Conservation (phyloP, 2,888 invertebrate genomes). For the Epirrita christyi region DNA sequence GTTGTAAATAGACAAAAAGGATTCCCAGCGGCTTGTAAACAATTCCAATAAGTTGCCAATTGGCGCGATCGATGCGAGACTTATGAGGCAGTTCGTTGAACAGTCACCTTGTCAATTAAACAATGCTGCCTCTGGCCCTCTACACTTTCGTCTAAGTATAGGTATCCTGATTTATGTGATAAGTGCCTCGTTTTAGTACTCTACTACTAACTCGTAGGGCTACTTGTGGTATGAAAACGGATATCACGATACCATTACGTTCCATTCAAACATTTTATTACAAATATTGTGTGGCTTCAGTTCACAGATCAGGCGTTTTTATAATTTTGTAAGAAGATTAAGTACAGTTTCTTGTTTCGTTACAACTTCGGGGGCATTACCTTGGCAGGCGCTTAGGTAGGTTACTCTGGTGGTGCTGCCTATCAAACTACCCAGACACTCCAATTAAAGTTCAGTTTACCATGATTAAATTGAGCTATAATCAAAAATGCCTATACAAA, state of each 20-base stretch:
- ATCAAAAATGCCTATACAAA: too few relatives aligned
- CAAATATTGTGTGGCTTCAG: neutral
- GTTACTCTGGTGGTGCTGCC: too few relatives aligned
- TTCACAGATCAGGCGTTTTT: too few relatives aligned
- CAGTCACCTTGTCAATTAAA: neutral
- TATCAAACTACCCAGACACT: too few relatives aligned
- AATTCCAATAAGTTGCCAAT: constrained; percentile 52
- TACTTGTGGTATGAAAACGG: neutral
- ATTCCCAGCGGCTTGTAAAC: constrained; percentile 49
- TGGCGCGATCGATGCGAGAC: constrained; percentile 28
- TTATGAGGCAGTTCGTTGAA: constrained; percentile 10
- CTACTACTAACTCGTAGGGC: neutral
- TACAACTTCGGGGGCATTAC: too few relatives aligned
- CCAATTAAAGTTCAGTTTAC: too few relatives aligned
- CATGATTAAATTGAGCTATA: too few relatives aligned
- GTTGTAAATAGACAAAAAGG: constrained; percentile 33
- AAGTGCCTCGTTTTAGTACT: too few relatives aligned
- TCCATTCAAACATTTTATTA: neutral
- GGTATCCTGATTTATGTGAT: neutral
- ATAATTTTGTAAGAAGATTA: too few relatives aligned
- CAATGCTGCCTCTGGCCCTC: neutral
- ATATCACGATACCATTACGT: neutral
- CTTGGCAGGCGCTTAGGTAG: too few relatives aligned
- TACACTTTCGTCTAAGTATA: neutral
- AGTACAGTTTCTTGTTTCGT: too few relatives aligned